These are phyloP conservation scores for Nomada goodeniana DNA, from an alignment of 2,888 invertebrate genomes.

Conservation along the genomic window DNA sequence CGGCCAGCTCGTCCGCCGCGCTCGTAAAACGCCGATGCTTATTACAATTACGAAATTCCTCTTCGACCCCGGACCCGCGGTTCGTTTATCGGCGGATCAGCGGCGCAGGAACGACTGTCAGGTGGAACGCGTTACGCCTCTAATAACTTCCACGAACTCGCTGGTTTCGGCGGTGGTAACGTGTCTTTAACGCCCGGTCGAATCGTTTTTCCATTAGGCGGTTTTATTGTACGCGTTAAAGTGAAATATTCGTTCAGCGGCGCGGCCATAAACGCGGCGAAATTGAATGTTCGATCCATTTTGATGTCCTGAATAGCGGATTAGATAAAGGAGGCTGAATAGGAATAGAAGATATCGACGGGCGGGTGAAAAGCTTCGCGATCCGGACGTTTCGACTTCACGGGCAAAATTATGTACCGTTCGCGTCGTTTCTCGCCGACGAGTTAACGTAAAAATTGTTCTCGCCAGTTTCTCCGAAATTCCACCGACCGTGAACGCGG, in stretches of 20 bases:
- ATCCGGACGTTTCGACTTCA: background rate
- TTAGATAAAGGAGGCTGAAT: background rate
- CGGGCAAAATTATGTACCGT: background rate
- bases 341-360: no score
- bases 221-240: background rate
- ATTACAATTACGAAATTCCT: conserved; percentile 43
- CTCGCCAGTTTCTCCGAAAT: background rate
- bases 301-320: background rate
- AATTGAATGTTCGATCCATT: conserved; percentile 6
- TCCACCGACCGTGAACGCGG: background rate
- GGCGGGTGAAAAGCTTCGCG: no score
- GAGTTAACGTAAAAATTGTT: background rate
- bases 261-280: background rate
- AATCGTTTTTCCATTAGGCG: background rate
- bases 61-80: background rate
- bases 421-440: background rate
- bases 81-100: conserved; percentile 24
- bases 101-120: no score
- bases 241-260: no score
- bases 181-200: background rate
- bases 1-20: background rate
- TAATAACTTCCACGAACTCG: conserved; percentile 27
- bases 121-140: background rate
- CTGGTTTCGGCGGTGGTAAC: background rate
- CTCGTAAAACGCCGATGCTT: conserved; percentile 46